Evolutionary conservation across 2,888 invertebrate genomes (phyloP).

Genomic region (Andrena trimmerana): DNA sequence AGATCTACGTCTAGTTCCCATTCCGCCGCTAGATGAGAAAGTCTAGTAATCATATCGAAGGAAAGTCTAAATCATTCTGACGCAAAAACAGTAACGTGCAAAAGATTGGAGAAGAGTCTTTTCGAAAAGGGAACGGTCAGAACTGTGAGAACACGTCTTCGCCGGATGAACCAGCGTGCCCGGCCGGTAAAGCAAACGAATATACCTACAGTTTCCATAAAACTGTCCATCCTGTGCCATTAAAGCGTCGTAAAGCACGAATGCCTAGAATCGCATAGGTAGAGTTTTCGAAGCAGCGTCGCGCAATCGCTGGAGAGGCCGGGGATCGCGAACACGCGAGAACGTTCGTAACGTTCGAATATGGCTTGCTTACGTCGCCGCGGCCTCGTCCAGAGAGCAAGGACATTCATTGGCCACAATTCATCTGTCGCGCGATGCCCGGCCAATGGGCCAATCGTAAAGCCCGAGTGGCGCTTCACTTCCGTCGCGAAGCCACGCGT

Average conservation of each 20-base stretch:
- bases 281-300: neutral
- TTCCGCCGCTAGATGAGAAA: constrained; percentile 58
- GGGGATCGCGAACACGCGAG: constrained; percentile 13
- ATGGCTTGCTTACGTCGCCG: constrained; percentile 54
- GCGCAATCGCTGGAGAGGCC: neutral
- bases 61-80: constrained; percentile 32
- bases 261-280: neutral
- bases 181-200: neutral
- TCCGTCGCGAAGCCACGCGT: constrained; percentile 57
- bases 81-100: neutral
- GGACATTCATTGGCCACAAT: constrained; percentile 73
- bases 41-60: constrained; percentile 56
- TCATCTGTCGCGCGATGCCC: constrained; percentile 65
- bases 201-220: neutral
- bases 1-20: constrained; percentile 41
- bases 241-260: neutral
- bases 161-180: neutral
- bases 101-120: neutral
- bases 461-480: constrained; percentile 61
- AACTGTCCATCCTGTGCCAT: neutral
- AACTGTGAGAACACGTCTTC: neutral
- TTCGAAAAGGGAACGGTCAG: neutral
- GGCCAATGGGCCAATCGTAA: constrained; percentile 71
- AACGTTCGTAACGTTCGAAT: constrained; percentile 54
- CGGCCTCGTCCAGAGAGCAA: constrained; percentile 71